Evolutionary conservation across 2,113 vertebrate species (phyloP), one percentile per base, ranked within the genome.

Genomic region (Alces alces): DNA sequence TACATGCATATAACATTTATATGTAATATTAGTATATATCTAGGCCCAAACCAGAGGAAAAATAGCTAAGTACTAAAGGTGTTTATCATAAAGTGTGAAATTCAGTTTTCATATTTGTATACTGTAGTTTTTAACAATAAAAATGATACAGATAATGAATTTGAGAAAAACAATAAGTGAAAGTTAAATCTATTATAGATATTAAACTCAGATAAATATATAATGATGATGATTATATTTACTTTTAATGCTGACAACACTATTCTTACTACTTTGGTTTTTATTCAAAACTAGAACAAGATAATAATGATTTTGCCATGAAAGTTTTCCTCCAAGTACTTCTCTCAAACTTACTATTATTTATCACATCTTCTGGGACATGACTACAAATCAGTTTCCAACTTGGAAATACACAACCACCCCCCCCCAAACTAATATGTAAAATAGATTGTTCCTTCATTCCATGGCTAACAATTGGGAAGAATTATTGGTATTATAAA

Each of bases 401-500:
- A 97, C 93, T 95, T 92, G 96, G 91, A 96, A 98, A 97, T 87
- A 93, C 90, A 91, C 96, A 96, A 97, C 78, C n/a, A 97, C 84
- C 17, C 17, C 28, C 61, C 96, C 84, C 89, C 57, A 96, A 97
- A 96, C 97, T 98, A 98, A 98, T 98, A 98, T 97, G 96, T 88
- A 97, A 98, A 97, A 96, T 80, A 96, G 97, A 98, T 96, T 97
- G 89, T 95, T 95, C 96, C 95, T 90, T 97, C 96, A 96, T 97
- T 94, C 54, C 61, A 76, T 54, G 5, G 0, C 90, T 98, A 97
- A 96, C 94, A 97, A 47, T 96, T 21, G 39, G 97, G 86, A 98
- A 92, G 94, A 98, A 97, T 97, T 98, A 98, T 98, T 97, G 95
- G 96, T 93, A 95, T 97, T 97, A 97, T 96, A 93, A 97, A 88